Conservation (phyloP, 2,888 invertebrate species). For the Conops quadrifasciatus region DNA sequence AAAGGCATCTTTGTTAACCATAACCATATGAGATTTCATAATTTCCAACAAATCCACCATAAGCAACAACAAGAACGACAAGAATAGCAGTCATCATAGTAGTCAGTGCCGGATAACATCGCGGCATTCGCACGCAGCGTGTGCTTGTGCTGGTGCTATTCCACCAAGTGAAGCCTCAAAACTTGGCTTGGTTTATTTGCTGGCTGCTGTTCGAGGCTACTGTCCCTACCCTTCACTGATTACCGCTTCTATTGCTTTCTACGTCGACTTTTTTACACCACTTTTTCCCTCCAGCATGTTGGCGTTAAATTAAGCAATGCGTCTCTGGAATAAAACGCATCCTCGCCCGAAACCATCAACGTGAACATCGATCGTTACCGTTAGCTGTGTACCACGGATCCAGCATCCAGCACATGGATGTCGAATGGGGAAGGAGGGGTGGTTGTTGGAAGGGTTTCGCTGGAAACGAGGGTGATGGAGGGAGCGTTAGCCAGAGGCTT, state of each 20-base stretch:
- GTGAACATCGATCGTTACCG: background rate
- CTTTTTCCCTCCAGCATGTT: conserved; percentile 1
- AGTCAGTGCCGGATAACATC: background rate
- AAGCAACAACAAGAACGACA: conserved; percentile 8
- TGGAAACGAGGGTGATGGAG: background rate
- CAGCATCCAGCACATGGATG: too few relatives aligned
- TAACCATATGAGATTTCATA: conserved; percentile 26
- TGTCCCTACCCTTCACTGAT: background rate
- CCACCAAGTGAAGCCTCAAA: too few relatives aligned
- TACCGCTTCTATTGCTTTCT: background rate
- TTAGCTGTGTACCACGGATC: background rate
- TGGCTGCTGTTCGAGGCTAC: too few relatives aligned
- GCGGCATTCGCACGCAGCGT: too few relatives aligned
- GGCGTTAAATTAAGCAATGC: conserved; percentile 30
- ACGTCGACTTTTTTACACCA: background rate
- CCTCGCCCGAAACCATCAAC: conserved; percentile 5
- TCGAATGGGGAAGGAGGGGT: too few relatives aligned
- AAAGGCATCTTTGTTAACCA: conserved; percentile 21
- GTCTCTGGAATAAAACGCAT: conserved; percentile 23
- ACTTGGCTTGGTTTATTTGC: too few relatives aligned
- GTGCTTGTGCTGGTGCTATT: too few relatives aligned
- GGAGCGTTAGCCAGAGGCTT: background rate
- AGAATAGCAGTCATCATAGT: conserved; percentile 12
- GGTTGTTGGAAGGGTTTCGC: background rate
- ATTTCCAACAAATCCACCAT: conserved; percentile 7